These are phyloP conservation scores for Mya arenaria DNA, from an alignment of 1,140 invertebrate species.

Conservation along the genomic window DNA sequence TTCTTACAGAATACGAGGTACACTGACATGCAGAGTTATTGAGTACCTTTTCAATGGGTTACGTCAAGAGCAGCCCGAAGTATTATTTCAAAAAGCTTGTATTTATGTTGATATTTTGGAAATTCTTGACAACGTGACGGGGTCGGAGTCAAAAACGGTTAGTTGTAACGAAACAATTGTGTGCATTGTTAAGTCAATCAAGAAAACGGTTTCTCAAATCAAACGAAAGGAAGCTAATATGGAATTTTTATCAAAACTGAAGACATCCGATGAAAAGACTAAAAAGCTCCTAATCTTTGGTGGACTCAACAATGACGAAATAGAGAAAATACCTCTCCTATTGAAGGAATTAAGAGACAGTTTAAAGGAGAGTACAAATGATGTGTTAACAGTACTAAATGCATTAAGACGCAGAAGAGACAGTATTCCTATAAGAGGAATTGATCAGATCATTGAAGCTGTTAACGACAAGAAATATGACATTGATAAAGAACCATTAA, in stretches of 20 bases:
- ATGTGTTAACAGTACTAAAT: neutral
- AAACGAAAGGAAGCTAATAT: no score
- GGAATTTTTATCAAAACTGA: neutral
- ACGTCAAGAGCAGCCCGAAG: no score
- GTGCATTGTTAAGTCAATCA: no score
- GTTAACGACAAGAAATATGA: neutral
- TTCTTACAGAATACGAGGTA: no score
- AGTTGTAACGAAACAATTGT: no score
- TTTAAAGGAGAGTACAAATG: neutral
- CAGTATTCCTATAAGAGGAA: neutral
- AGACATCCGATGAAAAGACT: neutral
- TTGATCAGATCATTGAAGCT: neutral
- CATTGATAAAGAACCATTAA: neutral
- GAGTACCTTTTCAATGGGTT: no score
- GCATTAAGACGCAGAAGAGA: neutral
- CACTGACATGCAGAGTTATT: no score
- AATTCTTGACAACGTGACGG: no score
- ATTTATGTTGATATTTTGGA: no score
- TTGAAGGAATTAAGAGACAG: neutral
- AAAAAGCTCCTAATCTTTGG: neutral
- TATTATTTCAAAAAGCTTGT: no score
- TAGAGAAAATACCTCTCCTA: neutral
- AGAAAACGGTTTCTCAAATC: no score
- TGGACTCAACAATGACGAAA: neutral
- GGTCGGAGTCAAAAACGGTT: no score